Evolutionary conservation across 2,113 vertebrate genomes (phyloP).

Genomic region (Amphiprion percula): DNA sequence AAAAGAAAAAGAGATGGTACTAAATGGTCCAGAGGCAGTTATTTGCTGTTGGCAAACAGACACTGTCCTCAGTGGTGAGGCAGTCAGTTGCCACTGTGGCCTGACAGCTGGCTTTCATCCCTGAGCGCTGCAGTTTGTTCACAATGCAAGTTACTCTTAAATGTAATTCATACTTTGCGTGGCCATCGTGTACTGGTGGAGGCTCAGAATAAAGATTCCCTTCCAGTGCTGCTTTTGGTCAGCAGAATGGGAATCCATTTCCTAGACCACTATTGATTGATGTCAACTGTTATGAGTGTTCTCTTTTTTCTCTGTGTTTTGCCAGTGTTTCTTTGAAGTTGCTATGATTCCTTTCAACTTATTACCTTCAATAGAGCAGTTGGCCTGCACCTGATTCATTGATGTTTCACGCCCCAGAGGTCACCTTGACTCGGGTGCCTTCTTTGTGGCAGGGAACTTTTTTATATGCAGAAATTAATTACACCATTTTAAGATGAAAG

Average conservation of each 20-base stretch:
- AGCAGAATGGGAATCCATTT: slow-evolving; percentile 61
- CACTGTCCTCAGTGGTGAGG: slow-evolving; percentile 62
- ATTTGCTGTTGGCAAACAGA: slow-evolving; percentile 84
- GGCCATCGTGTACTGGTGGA: slow-evolving; percentile 28
- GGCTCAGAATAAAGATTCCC: slow-evolving; percentile 43
- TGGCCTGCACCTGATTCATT: slow-evolving; percentile 72
- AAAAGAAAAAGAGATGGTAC: slow-evolving; percentile 69
- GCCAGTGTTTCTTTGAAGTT: slow-evolving; percentile 70
- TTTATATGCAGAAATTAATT: slow-evolving; percentile 66
- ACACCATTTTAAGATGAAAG: slow-evolving; percentile 60
- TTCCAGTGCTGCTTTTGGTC: slow-evolving; percentile 53
- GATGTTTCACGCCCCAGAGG: slow-evolving; percentile 66
- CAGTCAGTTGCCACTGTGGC: slow-evolving; percentile 55
- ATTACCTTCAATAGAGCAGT: slow-evolving; percentile 63
- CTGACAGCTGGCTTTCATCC: slow-evolving; percentile 70
- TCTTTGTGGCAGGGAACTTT: slow-evolving; percentile 49
- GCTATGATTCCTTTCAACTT: slow-evolving; percentile 53
- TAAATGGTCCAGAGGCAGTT: slow-evolving; percentile 75
- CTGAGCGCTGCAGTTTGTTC: slow-evolving; percentile 46
- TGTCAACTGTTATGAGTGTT: slow-evolving; percentile 64
- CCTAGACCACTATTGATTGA: slow-evolving; percentile 68
- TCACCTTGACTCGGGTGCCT: slow-evolving; percentile 53
- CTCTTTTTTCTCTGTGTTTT: slow-evolving; percentile 54
- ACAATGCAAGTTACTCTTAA: slow-evolving; percentile 63
- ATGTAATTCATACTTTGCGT: slow-evolving; percentile 54